A percentile compares a stretch with the other conserved stretches of the same genome.
Evolutionary conservation across 2,888 invertebrate genomes (phyloP).

Genomic region (Julus scanicus): DNA sequence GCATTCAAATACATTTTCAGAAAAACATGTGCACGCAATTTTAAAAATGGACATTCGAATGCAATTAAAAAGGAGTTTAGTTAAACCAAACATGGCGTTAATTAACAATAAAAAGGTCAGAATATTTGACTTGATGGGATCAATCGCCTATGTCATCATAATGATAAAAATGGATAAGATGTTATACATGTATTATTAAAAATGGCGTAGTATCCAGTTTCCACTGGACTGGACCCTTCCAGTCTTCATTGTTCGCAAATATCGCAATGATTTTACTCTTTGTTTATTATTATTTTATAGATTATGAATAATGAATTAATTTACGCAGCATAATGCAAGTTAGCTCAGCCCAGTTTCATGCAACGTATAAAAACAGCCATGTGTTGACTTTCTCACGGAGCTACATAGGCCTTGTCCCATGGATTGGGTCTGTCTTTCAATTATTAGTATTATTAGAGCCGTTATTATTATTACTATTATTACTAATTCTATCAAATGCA

Average conservation of each 20-base stretch:
- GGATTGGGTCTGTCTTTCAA: not conserved
- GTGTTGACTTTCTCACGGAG: not conserved
- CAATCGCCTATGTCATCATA: no score
- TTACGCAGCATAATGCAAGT: slow-evolving; percentile 28
- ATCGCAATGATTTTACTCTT: slow-evolving; percentile 15
- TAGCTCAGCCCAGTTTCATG: not conserved
- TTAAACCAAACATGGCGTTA: no score
- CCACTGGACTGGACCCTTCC: not conserved
- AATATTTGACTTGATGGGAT: no score
- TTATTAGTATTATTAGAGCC: slow-evolving; percentile 12
- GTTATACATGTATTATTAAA: not conserved
- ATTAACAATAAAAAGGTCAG: no score
- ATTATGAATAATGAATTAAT: slow-evolving; percentile 42
- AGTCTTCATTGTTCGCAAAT: slow-evolving; percentile 7
- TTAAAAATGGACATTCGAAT: no score
- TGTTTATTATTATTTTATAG: slow-evolving; percentile 37
- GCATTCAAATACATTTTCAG: no score
- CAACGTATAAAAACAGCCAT: slow-evolving; percentile 6
- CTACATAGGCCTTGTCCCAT: not conserved
- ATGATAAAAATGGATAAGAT: no score
- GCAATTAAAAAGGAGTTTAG: no score
- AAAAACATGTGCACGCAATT: no score
- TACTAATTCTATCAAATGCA: slow-evolving; percentile 18
- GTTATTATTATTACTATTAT: slow-evolving; percentile 39
- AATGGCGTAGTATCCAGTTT: not conserved